Conservation (phyloP, 1,140 invertebrate genomes). For the Penaeus chinensis region DNA sequence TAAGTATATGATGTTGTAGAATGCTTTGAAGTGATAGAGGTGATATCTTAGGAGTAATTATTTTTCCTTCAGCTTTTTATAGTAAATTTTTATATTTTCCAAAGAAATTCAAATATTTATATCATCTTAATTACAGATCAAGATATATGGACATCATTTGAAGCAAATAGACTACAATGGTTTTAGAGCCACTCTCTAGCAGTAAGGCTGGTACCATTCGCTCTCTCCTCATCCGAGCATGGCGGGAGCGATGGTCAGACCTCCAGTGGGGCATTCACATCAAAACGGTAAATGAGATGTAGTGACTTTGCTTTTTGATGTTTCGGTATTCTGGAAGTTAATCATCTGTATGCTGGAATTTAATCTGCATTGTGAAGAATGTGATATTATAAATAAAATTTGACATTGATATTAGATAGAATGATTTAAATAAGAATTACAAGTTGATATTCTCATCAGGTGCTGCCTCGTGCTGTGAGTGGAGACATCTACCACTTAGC, state of each 20-base stretch:
- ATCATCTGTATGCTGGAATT: background rate
- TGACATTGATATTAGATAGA: background rate
- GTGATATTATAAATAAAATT: background rate
- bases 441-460: conserved; percentile 63
- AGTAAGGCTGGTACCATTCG: conserved; percentile 60
- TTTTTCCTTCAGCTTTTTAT: too few relatives aligned
- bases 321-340: conserved; percentile 65
- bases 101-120: background rate
- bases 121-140: background rate
- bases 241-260: conserved; percentile 94
- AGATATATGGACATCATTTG: background rate
- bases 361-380: background rate
- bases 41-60: too few relatives aligned
- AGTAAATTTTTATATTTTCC: too few relatives aligned
- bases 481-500: conserved; percentile 92
- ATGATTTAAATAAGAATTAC: background rate
- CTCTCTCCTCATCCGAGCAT: conserved; percentile 82
- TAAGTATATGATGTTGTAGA: too few relatives aligned
- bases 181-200: conserved; percentile 55
- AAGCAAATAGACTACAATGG: conserved; percentile 40
- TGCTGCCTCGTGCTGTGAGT: conserved; percentile 85
- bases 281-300: conserved; percentile 75
- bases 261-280: conserved; percentile 96
- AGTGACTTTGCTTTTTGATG: conserved; percentile 25
- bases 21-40: too few relatives aligned